A percentile compares a stretch with the other conserved stretches of the same genome.
Conservation (phyloP, 1,140 invertebrate genomes). For the Drosophila novamexicana region DNA sequence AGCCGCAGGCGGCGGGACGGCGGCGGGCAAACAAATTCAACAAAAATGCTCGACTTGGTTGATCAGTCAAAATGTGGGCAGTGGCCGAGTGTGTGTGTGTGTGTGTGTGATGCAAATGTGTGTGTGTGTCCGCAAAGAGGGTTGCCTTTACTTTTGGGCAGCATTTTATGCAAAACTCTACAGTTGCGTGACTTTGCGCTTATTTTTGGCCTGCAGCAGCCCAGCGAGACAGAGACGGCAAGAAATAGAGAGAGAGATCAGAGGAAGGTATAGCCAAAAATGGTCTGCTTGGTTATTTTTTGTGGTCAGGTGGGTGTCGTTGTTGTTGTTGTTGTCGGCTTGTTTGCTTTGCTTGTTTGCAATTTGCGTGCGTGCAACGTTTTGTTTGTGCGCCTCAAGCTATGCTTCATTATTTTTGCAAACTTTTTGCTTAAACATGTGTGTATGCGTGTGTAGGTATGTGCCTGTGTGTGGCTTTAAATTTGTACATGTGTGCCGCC, state of each 20-base stretch:
- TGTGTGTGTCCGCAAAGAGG: slow-evolving; percentile 8
- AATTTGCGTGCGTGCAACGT: slow-evolving; percentile 60
- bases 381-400: slow-evolving; percentile 59
- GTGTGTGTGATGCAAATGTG: not conserved
- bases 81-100: slow-evolving; percentile 13
- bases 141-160: slow-evolving; percentile 38
- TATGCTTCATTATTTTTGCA: slow-evolving; percentile 80
- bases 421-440: slow-evolving; percentile 65
- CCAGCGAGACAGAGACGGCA: not conserved
- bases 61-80: slow-evolving; percentile 44
- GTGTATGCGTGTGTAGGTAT: not conserved
- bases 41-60: slow-evolving; percentile 61
- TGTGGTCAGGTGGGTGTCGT: slow-evolving; percentile 59
- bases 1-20: not conserved
- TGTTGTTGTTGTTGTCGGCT: slow-evolving; percentile 22
- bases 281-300: slow-evolving; percentile 45
- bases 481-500: not conserved
- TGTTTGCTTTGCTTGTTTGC: slow-evolving; percentile 70
- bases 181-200: slow-evolving; percentile 57
- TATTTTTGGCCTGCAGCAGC: slow-evolving; percentile 42
- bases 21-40: slow-evolving; percentile 52
- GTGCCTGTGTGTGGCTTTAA: slow-evolving; percentile 22
- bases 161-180: slow-evolving; percentile 51
- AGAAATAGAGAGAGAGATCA: not conserved
- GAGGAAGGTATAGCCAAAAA: slow-evolving; percentile 6